These are phyloP conservation scores for Toxotes chatareus DNA, from an alignment of 2,113 vertebrate species.

Conservation along the genomic window DNA sequence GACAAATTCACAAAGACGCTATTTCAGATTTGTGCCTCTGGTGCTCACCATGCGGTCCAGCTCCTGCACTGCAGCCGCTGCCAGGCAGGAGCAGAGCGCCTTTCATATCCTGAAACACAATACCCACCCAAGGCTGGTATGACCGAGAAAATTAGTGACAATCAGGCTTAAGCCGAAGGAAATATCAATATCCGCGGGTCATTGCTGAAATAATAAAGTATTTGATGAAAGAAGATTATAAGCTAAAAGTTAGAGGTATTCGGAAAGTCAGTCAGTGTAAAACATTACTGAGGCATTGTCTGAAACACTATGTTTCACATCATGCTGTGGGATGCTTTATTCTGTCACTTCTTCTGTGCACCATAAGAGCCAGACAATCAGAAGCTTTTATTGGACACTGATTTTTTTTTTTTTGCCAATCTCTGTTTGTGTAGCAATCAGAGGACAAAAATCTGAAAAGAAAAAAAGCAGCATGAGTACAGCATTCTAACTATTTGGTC, in stretches of 20 bases:
- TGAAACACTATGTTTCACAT: neutral
- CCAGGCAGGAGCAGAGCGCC: constrained; percentile 28
- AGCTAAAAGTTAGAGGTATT: neutral
- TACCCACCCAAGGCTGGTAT: constrained; percentile 16
- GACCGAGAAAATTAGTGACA: constrained; percentile 27
- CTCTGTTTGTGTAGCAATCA: neutral
- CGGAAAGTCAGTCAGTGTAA: neutral
- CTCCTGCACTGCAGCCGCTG: constrained; percentile 32
- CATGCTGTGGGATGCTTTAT: neutral
- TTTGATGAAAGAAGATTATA: constrained; percentile 15
- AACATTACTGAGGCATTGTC: neutral
- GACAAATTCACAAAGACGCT: constrained; percentile 30
- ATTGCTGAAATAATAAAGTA: neutral
- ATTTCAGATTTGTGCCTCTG: constrained; percentile 38
- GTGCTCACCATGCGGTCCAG: constrained; percentile 27
- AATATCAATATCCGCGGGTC: constrained; percentile 14
- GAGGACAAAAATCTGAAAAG: neutral
- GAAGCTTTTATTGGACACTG: neutral
- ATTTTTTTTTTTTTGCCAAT: neutral
- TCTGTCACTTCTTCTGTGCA: neutral
- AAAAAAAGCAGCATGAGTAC: neutral
- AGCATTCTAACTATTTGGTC: too few species aligned
- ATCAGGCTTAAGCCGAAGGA: constrained; percentile 30
- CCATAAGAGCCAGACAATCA: neutral
- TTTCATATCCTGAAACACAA: constrained; percentile 49